A percentile compares a stretch with the other conserved stretches of the same genome.
Conservation (phyloP, 2,113 vertebrate genomes). For the Muntiacus reevesi region DNA sequence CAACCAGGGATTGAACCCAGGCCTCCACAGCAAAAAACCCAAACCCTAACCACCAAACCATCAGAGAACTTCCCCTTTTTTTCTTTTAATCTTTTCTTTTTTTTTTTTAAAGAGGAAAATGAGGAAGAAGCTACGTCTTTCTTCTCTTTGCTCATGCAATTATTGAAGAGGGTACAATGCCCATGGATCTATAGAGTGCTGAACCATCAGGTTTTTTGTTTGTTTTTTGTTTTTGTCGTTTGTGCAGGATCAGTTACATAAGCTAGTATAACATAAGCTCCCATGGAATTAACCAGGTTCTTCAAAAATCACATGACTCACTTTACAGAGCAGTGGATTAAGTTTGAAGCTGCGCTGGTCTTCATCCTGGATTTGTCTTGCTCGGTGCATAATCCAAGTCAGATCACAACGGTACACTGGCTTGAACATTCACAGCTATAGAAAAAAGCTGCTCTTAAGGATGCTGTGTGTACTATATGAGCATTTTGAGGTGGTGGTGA, state of each 20-base stretch:
- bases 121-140: neutral
- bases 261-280: neutral
- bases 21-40: neutral
- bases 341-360: neutral
- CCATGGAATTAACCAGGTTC: neutral
- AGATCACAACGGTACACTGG: neutral
- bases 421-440: neutral
- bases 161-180: neutral
- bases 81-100: neutral
- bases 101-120: neutral
- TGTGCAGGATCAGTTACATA: neutral
- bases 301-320: neutral
- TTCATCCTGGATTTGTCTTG: conserved; percentile 24
- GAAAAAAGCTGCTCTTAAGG: neutral
- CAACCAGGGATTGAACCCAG: neutral
- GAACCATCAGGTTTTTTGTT: neutral
- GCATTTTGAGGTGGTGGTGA: neutral
- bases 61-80: neutral
- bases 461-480: neutral
- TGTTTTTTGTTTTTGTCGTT: neutral
- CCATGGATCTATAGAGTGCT: neutral
- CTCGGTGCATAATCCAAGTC: neutral
- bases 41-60: neutral
- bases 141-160: neutral
- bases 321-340: neutral